A percentile compares a stretch with the other conserved stretches of the same genome.
Evolutionary conservation across 1,140 invertebrate species (phyloP).

Genomic region (Apis dorsata): DNA sequence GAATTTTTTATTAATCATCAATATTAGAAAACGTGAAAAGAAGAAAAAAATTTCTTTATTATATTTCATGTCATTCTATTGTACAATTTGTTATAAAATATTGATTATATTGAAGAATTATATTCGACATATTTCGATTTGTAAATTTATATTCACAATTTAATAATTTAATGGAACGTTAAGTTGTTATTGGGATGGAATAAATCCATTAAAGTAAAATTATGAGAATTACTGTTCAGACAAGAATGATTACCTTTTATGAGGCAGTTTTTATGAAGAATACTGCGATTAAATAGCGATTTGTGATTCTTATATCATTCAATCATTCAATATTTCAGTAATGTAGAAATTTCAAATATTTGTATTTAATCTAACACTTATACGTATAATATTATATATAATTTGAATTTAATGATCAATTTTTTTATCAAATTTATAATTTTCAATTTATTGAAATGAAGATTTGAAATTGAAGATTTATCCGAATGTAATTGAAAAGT

Average conservation of each 20-base stretch:
- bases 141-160: not conserved
- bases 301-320: not conserved
- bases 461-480: too few relatives aligned
- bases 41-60: too few relatives aligned
- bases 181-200: not conserved
- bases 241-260: not conserved
- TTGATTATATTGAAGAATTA: not conserved
- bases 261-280: not conserved
- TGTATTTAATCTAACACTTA: not conserved
- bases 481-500: too few relatives aligned
- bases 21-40: too few relatives aligned
- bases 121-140: not conserved
- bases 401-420: too few relatives aligned
- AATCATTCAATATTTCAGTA: not conserved
- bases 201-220: not conserved
- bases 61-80: too few relatives aligned
- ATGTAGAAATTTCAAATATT: not conserved
- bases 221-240: not conserved
- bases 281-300: not conserved
- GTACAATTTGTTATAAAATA: too few relatives aligned
- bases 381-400: too few relatives aligned
- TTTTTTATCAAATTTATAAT: too few relatives aligned
- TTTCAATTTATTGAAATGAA: too few relatives aligned
- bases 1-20: too few relatives aligned
- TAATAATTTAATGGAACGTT: not conserved